phyloP scores from a whole-genome alignment of 2,888 invertebrate genomes.

The Hartigia nigra region DNA sequence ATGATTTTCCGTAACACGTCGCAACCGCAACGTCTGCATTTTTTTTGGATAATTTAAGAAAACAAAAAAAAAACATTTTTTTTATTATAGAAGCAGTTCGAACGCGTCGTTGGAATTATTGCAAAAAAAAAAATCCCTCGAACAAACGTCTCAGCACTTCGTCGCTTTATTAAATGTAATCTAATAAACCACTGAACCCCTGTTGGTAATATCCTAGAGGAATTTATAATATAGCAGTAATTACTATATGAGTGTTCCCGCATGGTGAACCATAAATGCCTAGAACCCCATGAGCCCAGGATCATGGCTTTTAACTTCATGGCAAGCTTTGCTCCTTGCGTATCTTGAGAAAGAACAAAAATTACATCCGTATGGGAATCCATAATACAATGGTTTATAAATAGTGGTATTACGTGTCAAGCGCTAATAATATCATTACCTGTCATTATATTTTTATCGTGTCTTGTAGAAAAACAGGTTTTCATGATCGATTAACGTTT shows the following conservation, averaged over 20 bases:
- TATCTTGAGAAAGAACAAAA: neutral
- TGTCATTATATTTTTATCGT: neutral
- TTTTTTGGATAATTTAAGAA: too few species aligned
- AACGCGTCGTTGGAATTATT: slow-evolving; percentile 31
- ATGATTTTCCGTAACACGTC: slow-evolving; percentile 27
- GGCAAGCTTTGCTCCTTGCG: neutral
- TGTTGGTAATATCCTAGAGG: slow-evolving; percentile 24
- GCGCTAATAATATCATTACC: neutral
- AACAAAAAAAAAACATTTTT: neutral
- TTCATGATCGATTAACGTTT: neutral
- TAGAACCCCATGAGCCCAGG: neutral
- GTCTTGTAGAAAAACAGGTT: neutral
- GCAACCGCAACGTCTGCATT: slow-evolving; percentile 3
- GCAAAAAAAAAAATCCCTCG: slow-evolving; percentile 6
- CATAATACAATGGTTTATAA: neutral
- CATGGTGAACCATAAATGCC: neutral
- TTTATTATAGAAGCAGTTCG: neutral
- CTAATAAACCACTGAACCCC: slow-evolving; percentile 30
- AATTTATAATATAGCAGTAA: slow-evolving; percentile 32
- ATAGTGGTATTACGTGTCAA: neutral
- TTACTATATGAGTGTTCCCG: neutral
- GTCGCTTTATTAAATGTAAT: slow-evolving; percentile 44
- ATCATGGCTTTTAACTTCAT: neutral
- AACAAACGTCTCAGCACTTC: slow-evolving; percentile 27
- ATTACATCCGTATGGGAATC: neutral